These are phyloP conservation scores for Leptoteleia sp. DNA, from an alignment of 1,140 invertebrate genomes.

Conservation along the genomic window DNA sequence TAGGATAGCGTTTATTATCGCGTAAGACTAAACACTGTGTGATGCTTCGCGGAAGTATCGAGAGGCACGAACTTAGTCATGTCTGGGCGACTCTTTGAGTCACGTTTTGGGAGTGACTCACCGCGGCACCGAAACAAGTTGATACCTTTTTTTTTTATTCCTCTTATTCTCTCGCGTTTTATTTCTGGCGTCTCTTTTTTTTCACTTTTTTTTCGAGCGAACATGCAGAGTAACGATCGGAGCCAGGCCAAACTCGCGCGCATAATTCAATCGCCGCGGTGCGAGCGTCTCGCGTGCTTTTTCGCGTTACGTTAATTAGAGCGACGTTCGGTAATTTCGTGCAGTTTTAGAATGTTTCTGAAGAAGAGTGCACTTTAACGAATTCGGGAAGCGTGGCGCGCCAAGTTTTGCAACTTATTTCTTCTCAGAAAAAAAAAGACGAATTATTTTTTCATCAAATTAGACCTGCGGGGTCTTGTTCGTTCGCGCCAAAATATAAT, in stretches of 20 bases:
- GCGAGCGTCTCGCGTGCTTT: conserved; percentile 12
- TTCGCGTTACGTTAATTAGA: conserved; percentile 37
- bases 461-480: too few species aligned
- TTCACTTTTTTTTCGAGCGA: neutral
- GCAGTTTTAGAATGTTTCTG: conserved; percentile 4
- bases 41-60: conserved; percentile 25
- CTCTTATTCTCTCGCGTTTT: conserved; percentile 3
- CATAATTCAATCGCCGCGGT: conserved; percentile 26
- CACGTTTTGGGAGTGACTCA: conserved; percentile 25
- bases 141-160: neutral
- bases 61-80: conserved; percentile 19
- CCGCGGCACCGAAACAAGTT: conserved; percentile 19
- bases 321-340: conserved; percentile 28
- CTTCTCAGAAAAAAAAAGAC: too few species aligned
- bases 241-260: conserved; percentile 21
- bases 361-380: conserved; percentile 15
- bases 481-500: too few species aligned
- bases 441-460: too few species aligned
- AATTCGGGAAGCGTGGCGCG: too few species aligned
- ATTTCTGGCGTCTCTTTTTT: neutral
- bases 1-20: conserved; percentile 28
- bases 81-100: conserved; percentile 33
- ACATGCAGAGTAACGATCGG: conserved; percentile 17
- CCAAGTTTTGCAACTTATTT: too few species aligned
- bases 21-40: conserved; percentile 29